Evolutionary conservation across 1,140 invertebrate species (phyloP).

Genomic region (Chironomus tepperi): DNA sequence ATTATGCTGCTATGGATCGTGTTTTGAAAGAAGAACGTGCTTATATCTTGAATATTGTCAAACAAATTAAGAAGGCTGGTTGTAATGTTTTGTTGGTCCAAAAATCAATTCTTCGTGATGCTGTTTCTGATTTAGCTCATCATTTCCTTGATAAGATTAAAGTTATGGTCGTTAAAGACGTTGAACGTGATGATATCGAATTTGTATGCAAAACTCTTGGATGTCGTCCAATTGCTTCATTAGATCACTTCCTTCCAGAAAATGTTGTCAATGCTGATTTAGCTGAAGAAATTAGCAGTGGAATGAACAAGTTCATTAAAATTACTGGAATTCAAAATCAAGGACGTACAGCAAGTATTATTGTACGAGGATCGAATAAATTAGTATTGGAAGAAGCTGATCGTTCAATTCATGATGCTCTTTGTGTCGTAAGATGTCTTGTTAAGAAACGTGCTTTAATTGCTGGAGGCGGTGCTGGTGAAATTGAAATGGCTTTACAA

Average conservation of each 20-base stretch:
- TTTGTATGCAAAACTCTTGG: slow-evolving; percentile 93
- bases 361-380: slow-evolving; percentile 96
- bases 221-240: slow-evolving; percentile 93
- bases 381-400: slow-evolving; percentile 92
- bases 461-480: slow-evolving; percentile 93
- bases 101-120: slow-evolving; percentile 97
- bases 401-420: slow-evolving; percentile 93
- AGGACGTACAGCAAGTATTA: slow-evolving; percentile 85
- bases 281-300: slow-evolving; percentile 88
- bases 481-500: slow-evolving; percentile 84
- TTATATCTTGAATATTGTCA: slow-evolving; percentile 98
- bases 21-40: slow-evolving; percentile 96
- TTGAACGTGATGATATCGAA: slow-evolving; percentile 96
- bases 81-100: slow-evolving; percentile 98
- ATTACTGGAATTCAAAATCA: slow-evolving; percentile 83
- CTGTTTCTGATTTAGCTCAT: slow-evolving; percentile 90
- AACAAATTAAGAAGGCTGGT: slow-evolving; percentile 97
- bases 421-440: slow-evolving; percentile 95
- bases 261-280: slow-evolving; percentile 86
- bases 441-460: slow-evolving; percentile 88
- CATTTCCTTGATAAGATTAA: slow-evolving; percentile 99
- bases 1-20: slow-evolving; percentile 98
- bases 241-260: slow-evolving; percentile 94
- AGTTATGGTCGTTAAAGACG: slow-evolving; percentile 96
- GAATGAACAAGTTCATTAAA: slow-evolving; percentile 88